Evolutionary conservation across 2,113 vertebrate species (phyloP).

Genomic region (Daboia siamensis): DNA sequence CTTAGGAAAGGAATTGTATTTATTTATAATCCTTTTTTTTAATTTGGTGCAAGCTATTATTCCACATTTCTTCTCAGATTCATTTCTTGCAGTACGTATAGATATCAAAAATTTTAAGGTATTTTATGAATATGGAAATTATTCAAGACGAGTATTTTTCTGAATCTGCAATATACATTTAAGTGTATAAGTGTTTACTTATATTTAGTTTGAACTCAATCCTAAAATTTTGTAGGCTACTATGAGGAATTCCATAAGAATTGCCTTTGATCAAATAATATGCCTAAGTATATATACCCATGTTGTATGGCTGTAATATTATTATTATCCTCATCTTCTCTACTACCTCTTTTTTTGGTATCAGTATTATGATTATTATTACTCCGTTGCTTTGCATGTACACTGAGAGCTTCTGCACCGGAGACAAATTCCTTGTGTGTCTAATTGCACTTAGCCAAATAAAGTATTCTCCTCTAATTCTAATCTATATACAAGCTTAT

Average conservation of each 20-base stretch:
- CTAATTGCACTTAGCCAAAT: too few species aligned
- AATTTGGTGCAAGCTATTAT: neutral
- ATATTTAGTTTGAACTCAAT: constrained; percentile 8
- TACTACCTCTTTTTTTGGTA: too few species aligned
- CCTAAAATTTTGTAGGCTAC: neutral
- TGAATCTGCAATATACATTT: neutral
- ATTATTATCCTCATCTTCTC: too few species aligned
- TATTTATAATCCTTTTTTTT: neutral
- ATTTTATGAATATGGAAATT: constrained; percentile 1
- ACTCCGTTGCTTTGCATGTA: too few species aligned
- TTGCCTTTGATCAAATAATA: neutral
- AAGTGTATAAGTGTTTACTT: constrained; percentile 15
- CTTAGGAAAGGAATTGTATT: neutral
- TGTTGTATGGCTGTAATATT: too few species aligned
- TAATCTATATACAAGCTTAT: neutral
- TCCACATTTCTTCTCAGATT: neutral
- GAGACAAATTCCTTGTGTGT: too few species aligned
- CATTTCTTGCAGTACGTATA: constrained; percentile 13
- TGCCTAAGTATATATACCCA: too few species aligned
- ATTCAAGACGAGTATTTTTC: neutral
- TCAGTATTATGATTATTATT: too few species aligned
- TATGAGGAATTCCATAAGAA: neutral
- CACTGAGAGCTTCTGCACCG: too few species aligned
- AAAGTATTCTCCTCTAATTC: too few species aligned
- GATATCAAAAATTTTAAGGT: constrained; percentile 20